Evolutionary conservation across 2,888 invertebrate species (phyloP).

Genomic region (Scaeva pyrastri): DNA sequence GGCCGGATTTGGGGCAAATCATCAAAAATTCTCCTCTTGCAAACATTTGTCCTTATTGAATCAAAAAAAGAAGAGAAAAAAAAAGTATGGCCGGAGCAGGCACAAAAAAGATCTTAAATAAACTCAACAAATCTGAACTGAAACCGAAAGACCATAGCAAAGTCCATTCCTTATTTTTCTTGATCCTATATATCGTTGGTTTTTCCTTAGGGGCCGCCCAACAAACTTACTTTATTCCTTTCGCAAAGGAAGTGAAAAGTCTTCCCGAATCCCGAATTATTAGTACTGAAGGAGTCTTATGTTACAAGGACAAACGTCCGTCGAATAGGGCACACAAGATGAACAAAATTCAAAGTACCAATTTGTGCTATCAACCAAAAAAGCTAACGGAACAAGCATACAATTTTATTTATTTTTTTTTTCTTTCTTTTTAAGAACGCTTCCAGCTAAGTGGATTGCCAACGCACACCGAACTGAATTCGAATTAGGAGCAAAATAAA

Average conservation of each 20-base stretch:
- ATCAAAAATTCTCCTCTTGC: slow-evolving; percentile 42
- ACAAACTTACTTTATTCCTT: slow-evolving; percentile 50
- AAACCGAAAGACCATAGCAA: slow-evolving; percentile 35
- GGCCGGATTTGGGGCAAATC: slow-evolving; percentile 40
- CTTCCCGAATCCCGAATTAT: slow-evolving; percentile 38
- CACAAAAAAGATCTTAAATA: slow-evolving; percentile 64
- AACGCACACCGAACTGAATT: slow-evolving; percentile 39
- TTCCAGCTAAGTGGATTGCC: slow-evolving; percentile 61
- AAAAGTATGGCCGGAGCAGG: slow-evolving; percentile 24
- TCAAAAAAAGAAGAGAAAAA: slow-evolving; percentile 1
- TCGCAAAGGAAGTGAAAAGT: slow-evolving; percentile 46
- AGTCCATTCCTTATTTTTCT: slow-evolving; percentile 55
- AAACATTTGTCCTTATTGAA: slow-evolving; percentile 26
- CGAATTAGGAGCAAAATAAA: slow-evolving; percentile 62
- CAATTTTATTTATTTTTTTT: slow-evolving; percentile 7
- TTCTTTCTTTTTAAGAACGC: slow-evolving; percentile 26
- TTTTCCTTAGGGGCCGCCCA: slow-evolving; percentile 44
- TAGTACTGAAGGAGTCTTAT: slow-evolving; percentile 6
- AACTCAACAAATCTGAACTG: slow-evolving; percentile 51
- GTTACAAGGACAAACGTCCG: slow-evolving; percentile 39
- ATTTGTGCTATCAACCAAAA: slow-evolving; percentile 70
- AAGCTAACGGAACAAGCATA: slow-evolving; percentile 64
- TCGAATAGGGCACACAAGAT: slow-evolving; percentile 14
- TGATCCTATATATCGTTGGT: slow-evolving; percentile 22
- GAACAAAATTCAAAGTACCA: slow-evolving; percentile 68